Evolutionary conservation across 35 echinoderm and acorn worm genomes (phyloP).

Genomic region (Patiria miniata): DNA sequence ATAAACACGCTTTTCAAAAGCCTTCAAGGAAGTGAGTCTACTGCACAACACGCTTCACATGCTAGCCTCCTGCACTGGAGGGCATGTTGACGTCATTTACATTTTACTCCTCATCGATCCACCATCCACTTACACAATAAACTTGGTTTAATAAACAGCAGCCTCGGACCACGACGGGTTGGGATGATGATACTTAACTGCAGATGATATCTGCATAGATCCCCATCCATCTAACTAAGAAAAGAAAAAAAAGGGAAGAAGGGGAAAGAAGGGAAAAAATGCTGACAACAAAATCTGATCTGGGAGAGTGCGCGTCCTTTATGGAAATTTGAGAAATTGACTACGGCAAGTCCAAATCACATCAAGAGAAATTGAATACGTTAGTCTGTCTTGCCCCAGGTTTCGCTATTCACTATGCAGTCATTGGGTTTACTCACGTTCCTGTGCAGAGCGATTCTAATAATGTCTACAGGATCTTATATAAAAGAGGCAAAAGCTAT

Average conservation of each 20-base stretch:
- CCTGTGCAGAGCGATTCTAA: background rate
- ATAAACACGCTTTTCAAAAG: too few relatives aligned
- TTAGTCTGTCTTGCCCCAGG: slow-evolving; percentile 24
- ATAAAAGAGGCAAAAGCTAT: slow-evolving; percentile 15
- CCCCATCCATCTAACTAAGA: background rate
- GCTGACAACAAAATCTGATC: slow-evolving; percentile 23
- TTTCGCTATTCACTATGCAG: background rate
- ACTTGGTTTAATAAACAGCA: slow-evolving; percentile 10
- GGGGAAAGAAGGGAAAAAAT: background rate
- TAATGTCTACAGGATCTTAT: slow-evolving; percentile 10
- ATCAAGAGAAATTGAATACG: slow-evolving; percentile 31
- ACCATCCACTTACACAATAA: background rate
- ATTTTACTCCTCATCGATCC: background rate
- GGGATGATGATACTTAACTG: slow-evolving; percentile 5
- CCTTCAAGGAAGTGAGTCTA: too few relatives aligned
- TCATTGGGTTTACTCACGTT: background rate
- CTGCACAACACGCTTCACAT: too few relatives aligned
- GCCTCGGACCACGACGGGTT: background rate
- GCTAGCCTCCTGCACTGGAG: too few relatives aligned
- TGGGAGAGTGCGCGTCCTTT: background rate
- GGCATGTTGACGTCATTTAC: background rate
- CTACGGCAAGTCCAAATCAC: slow-evolving; percentile 27
- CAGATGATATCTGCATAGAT: background rate
- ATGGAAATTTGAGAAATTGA: slow-evolving; percentile 32
- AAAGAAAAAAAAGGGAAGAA: background rate